phyloP scores from a whole-genome alignment of 2,888 invertebrate genomes.

The Chesias legatella region DNA sequence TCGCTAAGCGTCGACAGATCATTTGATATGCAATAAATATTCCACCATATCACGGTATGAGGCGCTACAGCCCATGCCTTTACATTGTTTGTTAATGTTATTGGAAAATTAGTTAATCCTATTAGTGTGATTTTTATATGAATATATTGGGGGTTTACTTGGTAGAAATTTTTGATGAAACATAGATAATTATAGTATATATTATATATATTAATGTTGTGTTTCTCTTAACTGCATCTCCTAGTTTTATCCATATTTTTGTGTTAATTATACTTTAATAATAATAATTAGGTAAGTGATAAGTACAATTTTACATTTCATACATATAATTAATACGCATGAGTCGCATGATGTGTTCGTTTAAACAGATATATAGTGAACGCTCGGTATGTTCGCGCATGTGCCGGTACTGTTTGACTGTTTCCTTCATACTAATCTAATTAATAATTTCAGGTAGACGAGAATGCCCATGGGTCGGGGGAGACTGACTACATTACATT shows the following conservation, averaged over 20 bases:
- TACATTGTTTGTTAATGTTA: slow-evolving; percentile 79
- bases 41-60: slow-evolving; percentile 67
- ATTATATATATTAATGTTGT: slow-evolving; percentile 43
- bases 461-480: slow-evolving; percentile 78
- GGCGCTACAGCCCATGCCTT: too few relatives aligned
- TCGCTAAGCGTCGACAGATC: slow-evolving; percentile 56
- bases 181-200: slow-evolving; percentile 66
- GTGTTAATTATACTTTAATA: slow-evolving; percentile 30
- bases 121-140: slow-evolving; percentile 80
- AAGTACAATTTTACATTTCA: slow-evolving; percentile 31
- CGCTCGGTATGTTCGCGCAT: slow-evolving; percentile 57
- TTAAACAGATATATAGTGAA: slow-evolving; percentile 30
- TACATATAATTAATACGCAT: slow-evolving; percentile 49
- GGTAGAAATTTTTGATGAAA: slow-evolving; percentile 78
- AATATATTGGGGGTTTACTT: slow-evolving; percentile 80
- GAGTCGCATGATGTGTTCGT: slow-evolving; percentile 49
- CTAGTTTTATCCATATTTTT: slow-evolving; percentile 30
- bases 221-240: slow-evolving; percentile 34
- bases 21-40: slow-evolving; percentile 65
- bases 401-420: slow-evolving; percentile 51
- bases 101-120: slow-evolving; percentile 67
- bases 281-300: slow-evolving; percentile 55
- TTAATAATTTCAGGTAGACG: slow-evolving; percentile 79
- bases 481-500: slow-evolving; percentile 73
- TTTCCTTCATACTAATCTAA: slow-evolving; percentile 79